Percentiles rank a stretch among this genome's conserved stretches.
These are phyloP conservation scores for Yasuhikotakia modesta DNA, from an alignment of 2,797 vertebrate species.

Conservation along the genomic window DNA sequence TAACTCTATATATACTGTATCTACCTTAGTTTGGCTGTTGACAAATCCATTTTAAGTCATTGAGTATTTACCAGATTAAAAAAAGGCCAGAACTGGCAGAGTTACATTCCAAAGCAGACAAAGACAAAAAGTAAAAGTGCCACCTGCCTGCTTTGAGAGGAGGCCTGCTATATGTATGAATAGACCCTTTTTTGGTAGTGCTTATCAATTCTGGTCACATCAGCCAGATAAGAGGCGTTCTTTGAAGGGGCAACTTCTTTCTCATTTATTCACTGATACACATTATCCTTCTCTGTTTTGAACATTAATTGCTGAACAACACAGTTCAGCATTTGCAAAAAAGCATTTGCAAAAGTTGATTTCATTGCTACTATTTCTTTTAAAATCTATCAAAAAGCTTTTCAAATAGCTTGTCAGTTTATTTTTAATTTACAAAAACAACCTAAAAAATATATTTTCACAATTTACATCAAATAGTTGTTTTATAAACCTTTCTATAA, in stretches of 20 bases:
- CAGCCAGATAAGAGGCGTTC: slow-evolving; percentile 44
- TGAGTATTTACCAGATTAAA: slow-evolving; percentile 9
- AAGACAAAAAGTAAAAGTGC: slow-evolving; percentile 38
- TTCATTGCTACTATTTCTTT: slow-evolving; percentile 13
- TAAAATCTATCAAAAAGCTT: slow-evolving; percentile 10
- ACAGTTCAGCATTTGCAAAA: slow-evolving; percentile 31
- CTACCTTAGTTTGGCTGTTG: not conserved
- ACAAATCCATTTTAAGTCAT: not conserved
- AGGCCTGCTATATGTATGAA: slow-evolving; percentile 40
- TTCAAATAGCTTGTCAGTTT: slow-evolving; percentile 18
- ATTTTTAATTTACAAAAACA: slow-evolving; percentile 17
- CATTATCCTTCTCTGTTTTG: slow-evolving; percentile 34
- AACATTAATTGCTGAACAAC: slow-evolving; percentile 34
- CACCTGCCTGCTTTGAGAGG: slow-evolving; percentile 43
- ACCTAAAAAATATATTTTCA: not conserved
- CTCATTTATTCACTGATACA: slow-evolving; percentile 43
- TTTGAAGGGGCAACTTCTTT: slow-evolving; percentile 41
- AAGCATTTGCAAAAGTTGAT: slow-evolving; percentile 32
- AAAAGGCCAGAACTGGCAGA: slow-evolving; percentile 26
- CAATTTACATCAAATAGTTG: slow-evolving; percentile 17
- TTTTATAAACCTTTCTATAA: not conserved
- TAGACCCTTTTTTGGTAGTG: slow-evolving; percentile 27
- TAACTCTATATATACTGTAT: not conserved
- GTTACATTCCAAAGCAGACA: slow-evolving; percentile 29
- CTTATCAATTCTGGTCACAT: slow-evolving; percentile 52